Percentiles rank a stretch among this genome's conserved stretches.
phyloP scores from a whole-genome alignment of 2,797 vertebrate species.

The Hemibagrus guttatus region DNA sequence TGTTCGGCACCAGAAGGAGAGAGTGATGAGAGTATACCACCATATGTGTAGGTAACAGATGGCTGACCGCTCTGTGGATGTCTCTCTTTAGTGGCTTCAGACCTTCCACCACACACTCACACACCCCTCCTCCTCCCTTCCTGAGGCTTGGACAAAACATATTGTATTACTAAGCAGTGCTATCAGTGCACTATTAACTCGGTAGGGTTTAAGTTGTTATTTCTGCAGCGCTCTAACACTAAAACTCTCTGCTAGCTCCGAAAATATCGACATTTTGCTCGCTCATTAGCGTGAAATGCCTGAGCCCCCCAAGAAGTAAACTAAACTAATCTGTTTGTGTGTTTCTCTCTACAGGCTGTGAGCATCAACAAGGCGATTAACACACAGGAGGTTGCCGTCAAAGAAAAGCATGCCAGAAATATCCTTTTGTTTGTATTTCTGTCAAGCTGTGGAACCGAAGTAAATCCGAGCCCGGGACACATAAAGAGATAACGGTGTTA shows the following conservation, averaged over 20 bases:
- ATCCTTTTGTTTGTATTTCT: conserved; percentile 78
- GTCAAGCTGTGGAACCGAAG: conserved; percentile 22
- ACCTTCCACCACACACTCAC: not conserved
- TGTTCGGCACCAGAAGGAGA: conserved; percentile 19
- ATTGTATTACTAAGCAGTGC: conserved; percentile 31
- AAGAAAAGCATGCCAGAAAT: conserved; percentile 99
- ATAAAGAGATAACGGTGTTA: not conserved
- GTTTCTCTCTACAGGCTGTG: conserved; percentile 82
- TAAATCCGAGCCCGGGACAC: not conserved
- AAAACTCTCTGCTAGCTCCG: not conserved
- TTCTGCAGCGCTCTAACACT: not conserved
- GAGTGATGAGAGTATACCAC: not conserved
- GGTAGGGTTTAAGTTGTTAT: not conserved
- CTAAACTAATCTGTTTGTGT: conserved; percentile 32
- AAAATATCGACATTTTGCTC: not conserved
- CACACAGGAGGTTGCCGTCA: conserved; percentile 97
- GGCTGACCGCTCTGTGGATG: conserved; percentile 35
- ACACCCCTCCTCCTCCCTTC: not conserved
- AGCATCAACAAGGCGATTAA: conserved; percentile 99
- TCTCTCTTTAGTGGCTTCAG: conserved; percentile 37
- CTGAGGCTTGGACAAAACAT: not conserved
- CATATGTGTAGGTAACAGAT: conserved; percentile 28
- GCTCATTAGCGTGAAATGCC: conserved; percentile 16
- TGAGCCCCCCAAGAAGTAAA: conserved; percentile 35
- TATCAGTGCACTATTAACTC: not conserved